Base-by-base conservation (phyloP, 2,113 vertebrate species). In the Pseudopipra pipra region DNA sequence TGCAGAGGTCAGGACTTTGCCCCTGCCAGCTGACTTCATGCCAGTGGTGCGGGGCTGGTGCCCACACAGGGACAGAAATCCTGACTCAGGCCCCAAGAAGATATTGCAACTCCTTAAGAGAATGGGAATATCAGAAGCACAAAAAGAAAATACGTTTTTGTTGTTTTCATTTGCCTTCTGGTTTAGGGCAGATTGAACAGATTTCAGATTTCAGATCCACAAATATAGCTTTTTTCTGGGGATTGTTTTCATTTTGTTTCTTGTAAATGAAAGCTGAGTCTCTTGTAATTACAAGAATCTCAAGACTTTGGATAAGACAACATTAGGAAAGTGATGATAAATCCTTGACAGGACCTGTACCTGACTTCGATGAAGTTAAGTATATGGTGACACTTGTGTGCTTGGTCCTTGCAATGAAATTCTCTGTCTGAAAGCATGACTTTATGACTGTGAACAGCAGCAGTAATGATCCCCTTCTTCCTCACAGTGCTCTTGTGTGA, bases 201-300 rank as follows among this genome's bases (percentile, higher is more conserved):
- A 95, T 97, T 96, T 95, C 70, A 51, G 82, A 79, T 52, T 95
- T 84, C 41, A 83, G 35, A 93, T 92, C 76, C 76, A 84, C 73
- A 89, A 95, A 95, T 92, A 91, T 3, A 97, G 73, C 61, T 73
- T 94, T 95, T 95, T 94, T 79, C 75, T 63, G 39, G 66, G 68
- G 39, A 81, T 95, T 96, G 76, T 95, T 97, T 96, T 95, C 76
- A 68, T 92, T 95, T 96, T 92, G 86, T 93, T 96, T 95, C 91
- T 94, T 89, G 87, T 95, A 87, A 96, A 95, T 89, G 80, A 94
- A 96, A 96, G 52, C 93, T 72, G 83, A 89, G 52, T 75, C 77
- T 96, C 71, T 56, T 89, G 56, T 68, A 78, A 81, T 94, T 92
- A 67, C 33, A 54, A 61, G 59, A 90, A 19, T 71, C 84, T 89